Base-by-base conservation (phyloP, 2,797 vertebrate genomes). In the Tamandua tetradactyla region DNA sequence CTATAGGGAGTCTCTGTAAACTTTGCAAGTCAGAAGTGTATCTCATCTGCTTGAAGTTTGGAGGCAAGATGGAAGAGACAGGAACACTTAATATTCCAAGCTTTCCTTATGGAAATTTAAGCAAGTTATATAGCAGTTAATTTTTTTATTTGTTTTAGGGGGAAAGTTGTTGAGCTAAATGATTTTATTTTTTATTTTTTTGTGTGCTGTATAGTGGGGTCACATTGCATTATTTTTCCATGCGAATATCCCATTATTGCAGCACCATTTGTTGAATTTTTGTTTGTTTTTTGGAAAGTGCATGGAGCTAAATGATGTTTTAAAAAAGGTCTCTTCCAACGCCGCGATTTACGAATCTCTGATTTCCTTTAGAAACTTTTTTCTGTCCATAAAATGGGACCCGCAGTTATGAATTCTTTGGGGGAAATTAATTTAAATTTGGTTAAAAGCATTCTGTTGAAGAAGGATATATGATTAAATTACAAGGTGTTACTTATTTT, bases 371-470 rank as follows among this genome's bases (percentile, higher is more conserved):
- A 37, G 37, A 82, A 89, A 75, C 37, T 7, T 91, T 62, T 62
- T 15, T 11, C 40, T 72, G 35, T 20, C 42, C 40, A 37, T 87
- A 84, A 97, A 78, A 32, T 81, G 49, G 55, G 6, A 82, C 23
- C 40, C 49, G 37, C 37, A 61, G n/a, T 62, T 61, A 78, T 52
- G 37, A 57, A 86, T 72, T 82, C 14, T 81, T 81, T 52, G 4
- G 15, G 17, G 32, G 10, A 17, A 3, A 7, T 85, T 88, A 85
- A 35, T 91, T 93, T 66, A 62, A 83, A 92, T 57, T 80, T 57
- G 84, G 7, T 90, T 87, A 52, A 27, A 57, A 40, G 64, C 75
- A 11, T 74, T 83, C 69, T 89, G 95, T 92, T 86, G 87, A 79
- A 95, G 92, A 91, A 85, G 68, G 27, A 61, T 22, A 9, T 8